A percentile compares a stretch with the other conserved stretches of the same genome.
phyloP scores from a whole-genome alignment of 1,140 invertebrate species.

The Aporrectodea caliginosa region DNA sequence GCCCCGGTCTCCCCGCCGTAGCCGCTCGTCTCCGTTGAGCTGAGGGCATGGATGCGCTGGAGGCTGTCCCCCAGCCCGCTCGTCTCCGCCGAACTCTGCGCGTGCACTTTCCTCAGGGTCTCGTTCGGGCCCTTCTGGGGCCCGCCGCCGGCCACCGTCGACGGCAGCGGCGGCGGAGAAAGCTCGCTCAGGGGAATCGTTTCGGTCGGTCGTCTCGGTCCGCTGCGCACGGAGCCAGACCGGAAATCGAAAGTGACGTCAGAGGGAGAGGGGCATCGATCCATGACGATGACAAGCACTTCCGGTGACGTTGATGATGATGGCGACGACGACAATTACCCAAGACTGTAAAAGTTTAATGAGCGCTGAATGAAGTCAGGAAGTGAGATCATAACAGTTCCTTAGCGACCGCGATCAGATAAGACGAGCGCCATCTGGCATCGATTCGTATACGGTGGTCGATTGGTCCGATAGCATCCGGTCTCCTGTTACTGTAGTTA shows the following conservation, averaged over 20 bases:
- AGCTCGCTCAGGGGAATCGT: neutral
- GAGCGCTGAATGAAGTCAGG: too few relatives aligned
- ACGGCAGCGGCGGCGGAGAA: conserved; percentile 6
- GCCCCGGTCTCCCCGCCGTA: conserved; percentile 11
- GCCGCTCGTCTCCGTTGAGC: conserved; percentile 25
- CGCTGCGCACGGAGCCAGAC: neutral
- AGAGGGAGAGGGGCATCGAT: neutral
- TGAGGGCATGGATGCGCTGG: conserved; percentile 24
- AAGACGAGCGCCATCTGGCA: too few relatives aligned
- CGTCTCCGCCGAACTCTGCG: conserved; percentile 31
- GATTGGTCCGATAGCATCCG: too few relatives aligned
- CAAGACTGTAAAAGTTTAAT: too few relatives aligned
- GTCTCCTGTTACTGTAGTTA: too few relatives aligned
- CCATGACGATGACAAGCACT: too few relatives aligned
- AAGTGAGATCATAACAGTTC: too few relatives aligned
- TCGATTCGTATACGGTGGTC: too few relatives aligned
- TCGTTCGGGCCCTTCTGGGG: neutral
- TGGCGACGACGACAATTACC: too few relatives aligned
- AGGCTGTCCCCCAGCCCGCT: conserved; percentile 27
- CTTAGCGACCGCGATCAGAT: too few relatives aligned
- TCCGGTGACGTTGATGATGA: too few relatives aligned
- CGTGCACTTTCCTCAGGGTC: conserved; percentile 16
- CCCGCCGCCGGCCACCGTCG: neutral
- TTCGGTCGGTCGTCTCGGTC: neutral
- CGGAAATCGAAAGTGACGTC: neutral